Conservation (phyloP, 2,797 vertebrate species). For the Onychomys leucogaster region DNA sequence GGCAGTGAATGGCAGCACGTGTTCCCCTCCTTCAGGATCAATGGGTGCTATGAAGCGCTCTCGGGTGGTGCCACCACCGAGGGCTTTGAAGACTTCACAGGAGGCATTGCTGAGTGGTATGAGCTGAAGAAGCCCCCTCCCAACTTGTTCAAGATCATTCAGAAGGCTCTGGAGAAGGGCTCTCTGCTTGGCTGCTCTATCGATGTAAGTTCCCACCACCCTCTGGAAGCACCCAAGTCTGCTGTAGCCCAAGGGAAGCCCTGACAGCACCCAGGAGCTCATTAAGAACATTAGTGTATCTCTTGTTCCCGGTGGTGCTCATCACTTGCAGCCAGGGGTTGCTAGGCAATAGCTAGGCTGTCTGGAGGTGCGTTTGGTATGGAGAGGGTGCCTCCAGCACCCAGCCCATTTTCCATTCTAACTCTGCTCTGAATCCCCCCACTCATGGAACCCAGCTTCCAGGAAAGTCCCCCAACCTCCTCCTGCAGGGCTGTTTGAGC, state of each 20-base stretch:
- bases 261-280: fast-evolving
- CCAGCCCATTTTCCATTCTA: not conserved
- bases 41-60: constrained; percentile 94
- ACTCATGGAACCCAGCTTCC: not conserved
- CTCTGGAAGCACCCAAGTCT: not conserved
- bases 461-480: not conserved
- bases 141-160: constrained; percentile 92
- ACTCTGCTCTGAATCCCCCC: not conserved
- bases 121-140: constrained; percentile 88
- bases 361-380: not conserved
- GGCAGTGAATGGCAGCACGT: not conserved
- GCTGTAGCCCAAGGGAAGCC: not conserved
- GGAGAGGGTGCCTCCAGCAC: not conserved
- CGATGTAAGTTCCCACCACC: constrained; percentile 84
- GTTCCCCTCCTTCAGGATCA: constrained; percentile 86
- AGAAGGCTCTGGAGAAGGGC: constrained; percentile 92
- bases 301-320: fast-evolving
- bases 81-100: constrained; percentile 96
- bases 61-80: constrained; percentile 94
- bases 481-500: too few species aligned
- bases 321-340: not conserved
- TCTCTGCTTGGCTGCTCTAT: constrained; percentile 95
- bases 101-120: constrained; percentile 93
- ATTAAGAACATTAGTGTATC: fast-evolving
- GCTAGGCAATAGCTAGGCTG: not conserved